Percentiles rank a stretch among this genome's conserved stretches.
Evolutionary conservation across 2,113 vertebrate species (phyloP).

Genomic region (Ancistrus triradiatus): DNA sequence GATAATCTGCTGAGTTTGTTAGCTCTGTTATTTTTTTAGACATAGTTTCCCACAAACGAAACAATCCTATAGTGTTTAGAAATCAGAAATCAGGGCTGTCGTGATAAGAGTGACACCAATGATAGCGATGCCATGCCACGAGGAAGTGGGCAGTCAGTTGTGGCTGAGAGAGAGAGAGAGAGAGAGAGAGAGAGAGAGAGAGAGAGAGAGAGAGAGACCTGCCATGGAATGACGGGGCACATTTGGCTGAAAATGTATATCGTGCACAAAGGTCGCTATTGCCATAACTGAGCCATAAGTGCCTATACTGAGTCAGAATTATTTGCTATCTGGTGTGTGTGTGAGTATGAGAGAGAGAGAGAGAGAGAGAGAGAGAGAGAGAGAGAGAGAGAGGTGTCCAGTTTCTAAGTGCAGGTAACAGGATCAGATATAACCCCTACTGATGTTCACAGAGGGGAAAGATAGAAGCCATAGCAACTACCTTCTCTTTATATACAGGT

Average conservation of each 20-base stretch:
- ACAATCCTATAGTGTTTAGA: not conserved
- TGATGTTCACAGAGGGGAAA: not conserved
- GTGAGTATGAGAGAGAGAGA: too few species aligned
- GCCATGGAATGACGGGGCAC: too few species aligned
- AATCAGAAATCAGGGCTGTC: not conserved
- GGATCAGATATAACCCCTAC: not conserved
- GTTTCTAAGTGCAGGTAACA: constrained; percentile 23
- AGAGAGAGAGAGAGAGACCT: too few species aligned
- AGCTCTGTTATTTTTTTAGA: not conserved
- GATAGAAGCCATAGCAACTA: not conserved
- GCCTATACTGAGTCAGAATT: too few species aligned
- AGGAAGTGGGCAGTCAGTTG: not conserved
- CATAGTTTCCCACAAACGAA: not conserved
- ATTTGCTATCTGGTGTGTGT: too few species aligned
- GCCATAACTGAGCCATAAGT: too few species aligned
- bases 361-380: too few species aligned
- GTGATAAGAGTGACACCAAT: not conserved
- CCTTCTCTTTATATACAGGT: not conserved
- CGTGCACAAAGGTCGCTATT: too few species aligned
- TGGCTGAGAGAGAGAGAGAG: not conserved
- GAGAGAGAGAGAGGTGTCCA: too few species aligned
- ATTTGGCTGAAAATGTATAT: too few species aligned
- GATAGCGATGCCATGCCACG: too few species aligned
- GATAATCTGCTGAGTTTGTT: not conserved
- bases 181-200: not conserved